A percentile compares a stretch with the other conserved stretches of the same genome.
Evolutionary conservation across 2,888 invertebrate genomes (phyloP).

Genomic region (Cheilosia pagana): DNA sequence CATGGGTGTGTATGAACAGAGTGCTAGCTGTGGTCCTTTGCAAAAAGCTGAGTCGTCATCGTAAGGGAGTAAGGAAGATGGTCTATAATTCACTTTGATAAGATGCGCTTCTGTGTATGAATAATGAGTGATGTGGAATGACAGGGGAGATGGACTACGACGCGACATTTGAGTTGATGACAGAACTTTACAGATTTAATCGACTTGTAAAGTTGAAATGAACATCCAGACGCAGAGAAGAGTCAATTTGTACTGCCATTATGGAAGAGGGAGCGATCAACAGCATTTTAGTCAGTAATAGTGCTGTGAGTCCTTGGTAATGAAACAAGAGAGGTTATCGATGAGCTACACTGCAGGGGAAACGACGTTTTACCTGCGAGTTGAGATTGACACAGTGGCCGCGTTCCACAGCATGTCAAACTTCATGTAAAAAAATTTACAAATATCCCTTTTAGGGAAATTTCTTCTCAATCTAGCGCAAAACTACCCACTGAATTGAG

Average conservation of each 20-base stretch:
- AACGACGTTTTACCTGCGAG: background rate
- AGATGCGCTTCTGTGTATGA: constrained; percentile 45
- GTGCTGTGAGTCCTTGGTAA: no score
- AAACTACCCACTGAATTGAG: no score
- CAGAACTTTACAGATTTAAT: constrained; percentile 37
- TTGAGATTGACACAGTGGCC: no score
- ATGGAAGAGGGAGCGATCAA: constrained; percentile 47
- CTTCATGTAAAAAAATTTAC: no score
- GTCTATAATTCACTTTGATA: constrained; percentile 37
- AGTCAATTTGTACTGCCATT: constrained; percentile 41
- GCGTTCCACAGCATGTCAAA: no score
- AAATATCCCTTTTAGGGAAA: no score
- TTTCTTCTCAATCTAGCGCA: no score
- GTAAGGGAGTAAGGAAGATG: constrained; percentile 14
- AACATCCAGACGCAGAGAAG: constrained; percentile 1
- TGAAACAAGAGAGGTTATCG: no score
- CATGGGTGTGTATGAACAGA: constrained; percentile 17
- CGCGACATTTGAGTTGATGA: constrained; percentile 28
- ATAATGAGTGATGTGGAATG: constrained; percentile 30
- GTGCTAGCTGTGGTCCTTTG: background rate
- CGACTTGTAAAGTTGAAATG: constrained; percentile 13
- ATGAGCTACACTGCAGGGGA: no score
- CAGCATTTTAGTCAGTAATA: constrained; percentile 5
- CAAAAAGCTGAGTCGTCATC: constrained; percentile 25
- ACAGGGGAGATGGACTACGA: background rate